A percentile compares a stretch with the other conserved stretches of the same genome.
These are phyloP conservation scores for Lontra canadensis DNA, from an alignment of 2,113 vertebrate genomes.

Conservation along the genomic window DNA sequence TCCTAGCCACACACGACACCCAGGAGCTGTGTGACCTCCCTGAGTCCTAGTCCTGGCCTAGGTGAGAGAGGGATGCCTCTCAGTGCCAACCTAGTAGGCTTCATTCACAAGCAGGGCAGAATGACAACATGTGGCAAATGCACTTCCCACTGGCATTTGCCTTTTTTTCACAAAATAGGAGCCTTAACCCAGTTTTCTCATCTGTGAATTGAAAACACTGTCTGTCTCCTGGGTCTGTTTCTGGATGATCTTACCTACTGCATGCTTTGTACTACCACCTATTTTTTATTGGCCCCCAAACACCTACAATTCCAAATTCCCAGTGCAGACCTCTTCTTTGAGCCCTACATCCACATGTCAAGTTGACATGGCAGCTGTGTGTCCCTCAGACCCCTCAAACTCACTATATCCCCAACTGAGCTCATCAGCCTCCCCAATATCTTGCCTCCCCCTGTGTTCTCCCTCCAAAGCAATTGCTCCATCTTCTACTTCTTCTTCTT, in stretches of 20 bases:
- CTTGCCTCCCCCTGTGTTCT: background rate
- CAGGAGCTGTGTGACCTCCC: background rate
- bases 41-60: background rate
- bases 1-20: background rate
- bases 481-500: background rate
- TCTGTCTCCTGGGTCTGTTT: background rate
- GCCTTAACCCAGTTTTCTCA: background rate
- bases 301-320: background rate
- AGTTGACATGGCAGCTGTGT: background rate
- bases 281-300: background rate
- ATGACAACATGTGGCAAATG: background rate
- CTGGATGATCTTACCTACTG: background rate
- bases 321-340: background rate
- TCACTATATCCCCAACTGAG: background rate
- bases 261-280: too few species aligned
- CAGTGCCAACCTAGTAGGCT: background rate
- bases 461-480: background rate
- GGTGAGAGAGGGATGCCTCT: background rate
- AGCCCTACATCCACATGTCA: background rate
- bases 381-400: background rate
- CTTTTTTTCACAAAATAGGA: slow-evolving; percentile 41
- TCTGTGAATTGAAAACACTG: background rate
- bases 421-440: background rate
- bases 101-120: background rate
- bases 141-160: background rate